Evolutionary conservation across 2,113 vertebrate genomes (phyloP).

Genomic region (Myrmecobius fasciatus): DNA sequence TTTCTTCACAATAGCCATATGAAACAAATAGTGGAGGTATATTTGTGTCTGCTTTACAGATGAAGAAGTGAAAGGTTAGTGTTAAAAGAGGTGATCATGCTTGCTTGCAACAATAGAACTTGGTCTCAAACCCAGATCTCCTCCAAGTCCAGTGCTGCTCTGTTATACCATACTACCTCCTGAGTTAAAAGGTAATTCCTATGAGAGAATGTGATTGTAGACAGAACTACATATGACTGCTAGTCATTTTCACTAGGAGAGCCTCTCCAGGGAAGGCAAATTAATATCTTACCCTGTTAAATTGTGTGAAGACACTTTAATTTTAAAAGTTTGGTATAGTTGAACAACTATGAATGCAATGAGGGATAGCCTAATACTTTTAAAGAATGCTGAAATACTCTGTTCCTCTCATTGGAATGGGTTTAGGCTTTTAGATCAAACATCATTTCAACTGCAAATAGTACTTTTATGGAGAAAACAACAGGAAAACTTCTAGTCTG

Average conservation of each 20-base stretch:
- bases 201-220: not conserved
- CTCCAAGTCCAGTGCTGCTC: not conserved
- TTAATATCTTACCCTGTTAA: not conserved
- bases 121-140: not conserved
- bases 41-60: not conserved
- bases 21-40: not conserved
- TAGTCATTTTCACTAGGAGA: not conserved
- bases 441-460: not conserved
- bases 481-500: not conserved
- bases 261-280: not conserved
- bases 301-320: not conserved
- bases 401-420: not conserved
- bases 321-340: not conserved
- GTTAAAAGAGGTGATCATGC: not conserved
- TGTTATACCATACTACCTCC: not conserved
- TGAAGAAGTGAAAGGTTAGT: not conserved
- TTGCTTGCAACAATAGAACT: not conserved
- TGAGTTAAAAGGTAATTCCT: not conserved
- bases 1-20: not conserved
- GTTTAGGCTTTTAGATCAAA: not conserved
- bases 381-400: not conserved
- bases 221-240: not conserved
- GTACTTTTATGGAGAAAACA: not conserved
- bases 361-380: too few relatives aligned
- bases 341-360: not conserved